phyloP scores from a whole-genome alignment of 2,888 invertebrate species.

The Ophion ellenae region DNA sequence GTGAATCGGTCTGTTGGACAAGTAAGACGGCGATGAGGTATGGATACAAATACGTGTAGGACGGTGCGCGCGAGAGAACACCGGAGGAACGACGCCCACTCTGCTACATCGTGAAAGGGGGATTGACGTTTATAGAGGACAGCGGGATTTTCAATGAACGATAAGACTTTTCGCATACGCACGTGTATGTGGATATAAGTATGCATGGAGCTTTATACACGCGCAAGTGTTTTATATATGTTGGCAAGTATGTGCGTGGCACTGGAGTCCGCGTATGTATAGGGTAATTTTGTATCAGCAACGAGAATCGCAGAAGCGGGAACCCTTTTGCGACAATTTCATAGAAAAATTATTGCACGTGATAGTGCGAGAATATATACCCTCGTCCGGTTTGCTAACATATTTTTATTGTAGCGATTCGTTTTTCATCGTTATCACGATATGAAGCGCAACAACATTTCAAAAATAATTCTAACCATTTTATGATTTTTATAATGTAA shows the following conservation, averaged over 20 bases:
- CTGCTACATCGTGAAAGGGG: slow-evolving; percentile 40
- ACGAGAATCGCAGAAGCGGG: neutral
- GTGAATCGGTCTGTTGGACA: slow-evolving; percentile 52
- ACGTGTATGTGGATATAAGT: neutral
- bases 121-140: slow-evolving; percentile 71
- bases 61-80: slow-evolving; percentile 51
- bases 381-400: neutral
- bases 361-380: neutral
- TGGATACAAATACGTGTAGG: slow-evolving; percentile 57
- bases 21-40: slow-evolving; percentile 49
- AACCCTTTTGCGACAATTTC: neutral
- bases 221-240: neutral
- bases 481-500: no score
- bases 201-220: neutral
- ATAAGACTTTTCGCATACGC: slow-evolving; percentile 52
- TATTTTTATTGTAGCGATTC: neutral
- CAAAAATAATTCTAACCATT: no score
- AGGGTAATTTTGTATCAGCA: slow-evolving; percentile 7
- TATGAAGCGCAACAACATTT: no score
- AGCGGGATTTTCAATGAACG: slow-evolving; percentile 64
- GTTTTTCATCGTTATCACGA: no score
- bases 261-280: neutral
- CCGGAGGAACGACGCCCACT: slow-evolving; percentile 70
- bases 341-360: neutral
- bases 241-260: neutral